These are phyloP conservation scores for Cyprichromis sp. DNA, from an alignment of 2,113 vertebrate species.

Conservation along the genomic window DNA sequence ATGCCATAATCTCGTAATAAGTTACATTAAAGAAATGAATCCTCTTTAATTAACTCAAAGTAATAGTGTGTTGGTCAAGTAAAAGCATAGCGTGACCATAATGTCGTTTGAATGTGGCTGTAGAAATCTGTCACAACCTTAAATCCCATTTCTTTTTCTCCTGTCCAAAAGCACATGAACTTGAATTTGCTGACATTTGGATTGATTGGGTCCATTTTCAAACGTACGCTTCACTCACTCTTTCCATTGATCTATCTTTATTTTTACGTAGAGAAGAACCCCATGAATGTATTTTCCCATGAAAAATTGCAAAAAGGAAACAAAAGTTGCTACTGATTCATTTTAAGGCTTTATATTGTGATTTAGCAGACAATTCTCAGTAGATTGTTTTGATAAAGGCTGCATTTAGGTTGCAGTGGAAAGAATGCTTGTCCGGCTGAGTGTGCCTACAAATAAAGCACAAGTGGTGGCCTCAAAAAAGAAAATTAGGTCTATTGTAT, in stretches of 20 bases:
- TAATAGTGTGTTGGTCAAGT: neutral
- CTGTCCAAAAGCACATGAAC: neutral
- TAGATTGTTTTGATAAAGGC: neutral
- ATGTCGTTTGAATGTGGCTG: neutral
- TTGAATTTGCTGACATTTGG: neutral
- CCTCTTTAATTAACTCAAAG: neutral
- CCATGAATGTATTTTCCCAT: neutral
- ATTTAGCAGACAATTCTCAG: neutral
- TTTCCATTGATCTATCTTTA: neutral
- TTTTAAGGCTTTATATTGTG: neutral
- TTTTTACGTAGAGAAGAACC: neutral
- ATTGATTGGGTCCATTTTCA: neutral
- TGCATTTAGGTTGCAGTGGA: neutral
- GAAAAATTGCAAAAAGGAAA: neutral
- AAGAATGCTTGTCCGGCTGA: neutral
- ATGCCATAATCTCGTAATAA: neutral
- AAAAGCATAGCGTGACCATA: neutral
- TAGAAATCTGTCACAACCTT: neutral
- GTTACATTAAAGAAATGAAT: neutral
- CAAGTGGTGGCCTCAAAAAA: neutral
- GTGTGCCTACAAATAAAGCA: neutral
- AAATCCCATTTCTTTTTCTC: neutral
- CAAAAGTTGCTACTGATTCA: neutral
- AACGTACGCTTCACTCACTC: neutral
- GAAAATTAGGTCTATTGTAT: neutral